Evolutionary conservation across 2,797 vertebrate species (phyloP), one percentile per base, ranked within the genome.

Genomic region (Fratercula arctica): DNA sequence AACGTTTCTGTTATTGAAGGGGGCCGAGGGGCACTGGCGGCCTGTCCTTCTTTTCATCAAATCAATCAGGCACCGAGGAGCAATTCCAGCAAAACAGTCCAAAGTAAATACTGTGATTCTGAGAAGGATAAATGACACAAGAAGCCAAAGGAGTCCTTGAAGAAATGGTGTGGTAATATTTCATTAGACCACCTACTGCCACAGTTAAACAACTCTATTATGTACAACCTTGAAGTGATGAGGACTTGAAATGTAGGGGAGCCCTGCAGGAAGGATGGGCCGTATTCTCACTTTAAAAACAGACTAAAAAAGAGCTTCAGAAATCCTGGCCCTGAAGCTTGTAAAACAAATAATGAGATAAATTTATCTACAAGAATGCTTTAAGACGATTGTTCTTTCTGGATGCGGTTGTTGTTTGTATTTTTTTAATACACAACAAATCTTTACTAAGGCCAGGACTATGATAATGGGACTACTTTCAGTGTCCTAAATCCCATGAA

Each of bases 41-140:
- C 17, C 54, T 64, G 76, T 79, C 73, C 66, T 76, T 59, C 33
- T 79, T 91, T 77, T 94, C 67, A 85, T 80, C 81, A 87, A 61
- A 89, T 89, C 77, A 60, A 9, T 92, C 93, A 87, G 46, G 25
- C 50, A 91, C 37, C 13, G 41, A 92, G 63, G 13, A 95, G 13
- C 18, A 72, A 67, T 75, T 92, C 74, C 78, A 96, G 68, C 5
- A 68, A 83, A 93, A 80, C 6, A 2, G 10, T 89, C 95, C 90
- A 94, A 95, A 87, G 45, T 66, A 96, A 96, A 89, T 78, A 87
- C 33, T 53, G 1, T 56, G 72, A 72, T 80, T 77, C 33, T 85
- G 81, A 93, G 84, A 89, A 84, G 24, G 24, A 87, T 83, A 90
- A 87, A 92, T 77, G 64, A 77, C 75, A 95, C 45, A 51, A 87